Conservation (phyloP, 2,797 vertebrate species). For the Sparus aurata region DNA sequence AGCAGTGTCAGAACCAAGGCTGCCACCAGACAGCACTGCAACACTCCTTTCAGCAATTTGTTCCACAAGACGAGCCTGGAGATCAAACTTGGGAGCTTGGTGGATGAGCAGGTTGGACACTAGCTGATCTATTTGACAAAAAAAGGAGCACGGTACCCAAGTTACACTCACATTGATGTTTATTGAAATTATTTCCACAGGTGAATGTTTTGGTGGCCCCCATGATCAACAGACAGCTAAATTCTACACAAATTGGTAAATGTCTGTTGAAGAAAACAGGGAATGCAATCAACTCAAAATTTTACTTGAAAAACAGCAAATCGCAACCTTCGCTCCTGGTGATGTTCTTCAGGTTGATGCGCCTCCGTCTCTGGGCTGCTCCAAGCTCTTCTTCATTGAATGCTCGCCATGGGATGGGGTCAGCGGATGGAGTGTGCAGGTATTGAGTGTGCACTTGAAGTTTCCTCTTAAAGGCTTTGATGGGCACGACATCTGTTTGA, state of each 20-base stretch:
- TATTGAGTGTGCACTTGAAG: too few species aligned
- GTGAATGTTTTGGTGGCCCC: slow-evolving; percentile 75
- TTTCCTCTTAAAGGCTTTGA: too few species aligned
- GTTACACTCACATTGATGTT: background rate
- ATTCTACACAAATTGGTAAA: slow-evolving; percentile 63
- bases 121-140: background rate
- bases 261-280: slow-evolving; percentile 63
- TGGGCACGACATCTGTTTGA: too few species aligned
- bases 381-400: slow-evolving; percentile 76
- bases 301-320: slow-evolving; percentile 1
- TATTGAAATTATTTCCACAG: slow-evolving; percentile 49
- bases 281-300: slow-evolving; percentile 44
- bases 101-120: slow-evolving; percentile 54
- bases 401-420: slow-evolving; percentile 71
- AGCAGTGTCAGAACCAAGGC: background rate
- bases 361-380: slow-evolving; percentile 58
- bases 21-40: background rate
- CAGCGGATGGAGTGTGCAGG: slow-evolving; percentile 59
- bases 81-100: slow-evolving; percentile 53
- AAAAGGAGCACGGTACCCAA: too few species aligned
- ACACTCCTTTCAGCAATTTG: accelerated
- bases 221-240: slow-evolving; percentile 60
- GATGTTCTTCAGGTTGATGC: slow-evolving; percentile 70
- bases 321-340: slow-evolving; percentile 46
- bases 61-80: slow-evolving; percentile 44